These are phyloP conservation scores for Ichneumoninae sp. DNA, from an alignment of 2,888 invertebrate species.

Conservation along the genomic window DNA sequence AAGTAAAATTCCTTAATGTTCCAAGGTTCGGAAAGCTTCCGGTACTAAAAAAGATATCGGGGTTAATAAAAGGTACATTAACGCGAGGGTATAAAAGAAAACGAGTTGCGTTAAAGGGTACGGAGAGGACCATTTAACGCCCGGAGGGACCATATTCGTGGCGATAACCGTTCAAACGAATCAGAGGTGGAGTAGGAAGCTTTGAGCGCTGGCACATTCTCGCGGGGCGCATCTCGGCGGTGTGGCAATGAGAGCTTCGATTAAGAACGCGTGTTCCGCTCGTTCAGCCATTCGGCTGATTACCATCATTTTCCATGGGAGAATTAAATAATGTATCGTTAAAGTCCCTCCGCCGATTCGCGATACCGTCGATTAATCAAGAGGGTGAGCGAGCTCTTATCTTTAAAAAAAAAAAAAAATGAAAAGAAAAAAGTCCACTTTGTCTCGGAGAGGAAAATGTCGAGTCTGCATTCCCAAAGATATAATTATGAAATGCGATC, in stretches of 20 bases:
- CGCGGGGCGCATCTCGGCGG: constrained; percentile 35
- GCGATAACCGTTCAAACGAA: constrained; percentile 56
- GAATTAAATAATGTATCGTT: constrained; percentile 34
- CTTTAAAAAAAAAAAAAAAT: neutral
- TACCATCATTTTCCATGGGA: constrained; percentile 8
- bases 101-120: constrained; percentile 52
- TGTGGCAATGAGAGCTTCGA: constrained; percentile 44
- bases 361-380: neutral
- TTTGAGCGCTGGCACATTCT: constrained; percentile 24
- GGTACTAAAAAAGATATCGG: neutral
- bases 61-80: constrained; percentile 35
- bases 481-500: neutral
- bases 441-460: neutral
- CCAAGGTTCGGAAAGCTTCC: constrained; percentile 3
- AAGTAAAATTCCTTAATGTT: neutral
- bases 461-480: neutral
- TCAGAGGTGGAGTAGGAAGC: constrained; percentile 30
- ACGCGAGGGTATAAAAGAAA: constrained; percentile 48
- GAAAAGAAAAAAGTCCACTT: neutral
- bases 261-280: constrained; percentile 41
- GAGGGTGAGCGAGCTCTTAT: neutral
- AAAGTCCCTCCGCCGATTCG: neutral
- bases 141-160: constrained; percentile 54
- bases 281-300: constrained; percentile 9
- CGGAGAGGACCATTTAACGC: constrained; percentile 42